A percentile compares a stretch with the other conserved stretches of the same genome.
These are phyloP conservation scores for Allobates femoralis DNA, from an alignment of 2,797 vertebrate species.

Conservation along the genomic window DNA sequence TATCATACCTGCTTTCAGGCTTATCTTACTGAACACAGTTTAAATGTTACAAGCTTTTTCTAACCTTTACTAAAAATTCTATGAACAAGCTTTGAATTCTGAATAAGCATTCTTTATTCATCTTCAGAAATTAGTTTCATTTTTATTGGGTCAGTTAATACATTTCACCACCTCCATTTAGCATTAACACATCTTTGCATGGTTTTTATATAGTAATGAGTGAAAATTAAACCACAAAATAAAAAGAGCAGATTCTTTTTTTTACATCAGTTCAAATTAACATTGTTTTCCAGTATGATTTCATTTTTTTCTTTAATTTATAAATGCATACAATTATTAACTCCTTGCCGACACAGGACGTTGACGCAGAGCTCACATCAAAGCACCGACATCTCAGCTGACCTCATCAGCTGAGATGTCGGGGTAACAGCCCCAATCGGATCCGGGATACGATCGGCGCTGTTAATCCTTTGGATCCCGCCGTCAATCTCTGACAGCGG, in stretches of 20 bases:
- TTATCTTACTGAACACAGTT: slow-evolving; percentile 42
- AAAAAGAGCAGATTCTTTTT: background rate
- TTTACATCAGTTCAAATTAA: background rate
- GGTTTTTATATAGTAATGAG: background rate
- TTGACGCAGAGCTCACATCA: background rate
- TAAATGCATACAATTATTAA: background rate
- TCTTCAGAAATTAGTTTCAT: background rate
- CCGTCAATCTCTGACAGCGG: no score
- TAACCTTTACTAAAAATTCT: slow-evolving; percentile 49
- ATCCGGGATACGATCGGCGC: no score
- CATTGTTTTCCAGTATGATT: background rate
- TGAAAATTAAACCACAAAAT: background rate
- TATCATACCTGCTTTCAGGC: slow-evolving; percentile 42
- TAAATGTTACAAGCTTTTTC: slow-evolving; percentile 45
- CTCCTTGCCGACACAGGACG: no score
- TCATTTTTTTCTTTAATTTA: background rate
- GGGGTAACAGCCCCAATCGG: no score
- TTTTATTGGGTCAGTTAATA: background rate
- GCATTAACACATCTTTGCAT: background rate
- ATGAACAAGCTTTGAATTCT: slow-evolving; percentile 38
- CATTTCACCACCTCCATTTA: background rate
- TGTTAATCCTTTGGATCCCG: no score
- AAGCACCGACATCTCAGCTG: no score
- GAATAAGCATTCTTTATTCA: slow-evolving; percentile 4
- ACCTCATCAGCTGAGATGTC: no score